Evolutionary conservation across 2,113 vertebrate genomes (phyloP).

Genomic region (Nerophis ophidion): DNA sequence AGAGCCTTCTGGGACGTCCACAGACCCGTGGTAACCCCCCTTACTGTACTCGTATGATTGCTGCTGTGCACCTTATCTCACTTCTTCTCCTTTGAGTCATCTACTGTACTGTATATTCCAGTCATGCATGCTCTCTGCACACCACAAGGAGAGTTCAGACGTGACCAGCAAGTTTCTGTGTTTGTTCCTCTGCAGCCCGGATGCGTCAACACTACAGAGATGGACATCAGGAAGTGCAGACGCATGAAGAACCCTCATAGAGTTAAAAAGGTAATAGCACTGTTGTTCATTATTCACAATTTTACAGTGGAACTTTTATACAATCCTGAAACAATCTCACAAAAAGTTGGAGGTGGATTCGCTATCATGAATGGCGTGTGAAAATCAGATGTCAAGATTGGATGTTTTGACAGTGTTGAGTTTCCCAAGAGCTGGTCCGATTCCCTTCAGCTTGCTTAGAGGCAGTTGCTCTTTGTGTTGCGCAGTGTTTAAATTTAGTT

Average conservation of each 20-base stretch:
- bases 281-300: too few species aligned
- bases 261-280: conserved; percentile 82
- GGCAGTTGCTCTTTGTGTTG: too few species aligned
- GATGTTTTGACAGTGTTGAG: too few species aligned
- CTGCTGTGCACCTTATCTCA: conserved; percentile 5
- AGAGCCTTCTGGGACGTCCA: conserved; percentile 99
- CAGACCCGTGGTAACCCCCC: conserved; percentile 74
- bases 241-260: conserved; percentile 95
- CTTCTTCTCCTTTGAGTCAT: not conserved
- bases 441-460: too few species aligned
- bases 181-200: conserved; percentile 77
- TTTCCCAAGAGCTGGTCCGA: too few species aligned
- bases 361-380: too few species aligned
- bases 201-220: conserved; percentile 98
- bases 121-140: not conserved
- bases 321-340: too few species aligned
- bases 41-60: conserved; percentile 3
- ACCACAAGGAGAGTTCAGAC: not conserved
- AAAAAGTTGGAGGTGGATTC: too few species aligned
- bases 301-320: too few species aligned
- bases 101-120: not conserved
- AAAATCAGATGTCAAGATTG: too few species aligned
- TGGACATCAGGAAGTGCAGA: conserved; percentile 98
- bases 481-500: too few species aligned
- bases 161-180: not conserved